Conservation (phyloP, 2,888 invertebrate species). For the Ennomos erosarius region DNA sequence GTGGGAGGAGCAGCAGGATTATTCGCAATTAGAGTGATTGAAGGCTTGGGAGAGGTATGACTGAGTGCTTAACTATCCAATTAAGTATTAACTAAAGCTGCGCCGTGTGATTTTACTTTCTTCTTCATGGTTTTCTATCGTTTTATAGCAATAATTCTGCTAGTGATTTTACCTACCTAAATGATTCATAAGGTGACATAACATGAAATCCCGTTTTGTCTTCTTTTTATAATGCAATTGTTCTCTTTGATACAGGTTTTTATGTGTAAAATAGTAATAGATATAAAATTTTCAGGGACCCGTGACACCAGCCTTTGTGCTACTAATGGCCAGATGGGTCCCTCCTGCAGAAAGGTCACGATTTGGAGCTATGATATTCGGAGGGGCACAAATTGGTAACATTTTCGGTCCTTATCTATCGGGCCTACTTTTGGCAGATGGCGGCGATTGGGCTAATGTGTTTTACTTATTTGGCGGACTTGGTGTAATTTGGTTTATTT, state of each 20-base stretch:
- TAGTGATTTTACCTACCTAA: no score
- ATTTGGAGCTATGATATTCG: constrained; percentile 86
- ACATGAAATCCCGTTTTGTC: no score
- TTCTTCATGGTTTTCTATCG: no score
- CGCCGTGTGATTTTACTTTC: no score
- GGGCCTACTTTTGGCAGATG: constrained; percentile 71
- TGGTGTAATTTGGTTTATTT: constrained; percentile 81
- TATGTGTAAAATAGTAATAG: neutral
- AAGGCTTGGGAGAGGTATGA: constrained; percentile 87
- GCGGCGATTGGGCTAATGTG: constrained; percentile 83
- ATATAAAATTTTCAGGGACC: constrained; percentile 72
- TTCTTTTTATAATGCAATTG: no score
- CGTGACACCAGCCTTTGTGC: constrained; percentile 86
- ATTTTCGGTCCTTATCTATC: constrained; percentile 81
- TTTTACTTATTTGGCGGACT: constrained; percentile 85
- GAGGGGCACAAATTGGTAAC: constrained; percentile 84
- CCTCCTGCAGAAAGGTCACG: constrained; percentile 84
- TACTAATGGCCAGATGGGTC: constrained; percentile 85
- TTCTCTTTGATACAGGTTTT: no score
- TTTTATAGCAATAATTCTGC: no score
- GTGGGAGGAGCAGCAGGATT: constrained; percentile 82
- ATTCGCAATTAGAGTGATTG: constrained; percentile 82
- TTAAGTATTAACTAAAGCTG: neutral
- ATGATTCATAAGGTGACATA: no score
- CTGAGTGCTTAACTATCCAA: neutral